A percentile compares a stretch with the other conserved stretches of the same genome.
Conservation (phyloP, 2,888 invertebrate species). For the Drosophila gaucha region DNA sequence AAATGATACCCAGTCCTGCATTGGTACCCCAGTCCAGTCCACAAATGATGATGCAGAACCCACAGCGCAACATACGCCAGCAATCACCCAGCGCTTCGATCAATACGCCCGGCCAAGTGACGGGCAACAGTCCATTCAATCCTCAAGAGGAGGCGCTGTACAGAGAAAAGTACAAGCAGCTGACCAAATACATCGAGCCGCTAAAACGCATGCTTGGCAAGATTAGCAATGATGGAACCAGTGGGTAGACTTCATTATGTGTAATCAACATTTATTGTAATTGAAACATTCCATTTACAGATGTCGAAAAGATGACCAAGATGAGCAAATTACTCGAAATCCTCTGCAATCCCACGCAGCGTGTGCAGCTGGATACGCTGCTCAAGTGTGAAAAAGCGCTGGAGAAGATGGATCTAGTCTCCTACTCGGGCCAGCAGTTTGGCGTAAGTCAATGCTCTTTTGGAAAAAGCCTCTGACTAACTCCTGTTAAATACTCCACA, state of each 20-base stretch:
- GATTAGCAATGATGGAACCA: constrained; percentile 92
- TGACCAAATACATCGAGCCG: constrained; percentile 97
- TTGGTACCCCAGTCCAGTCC: constrained; percentile 89
- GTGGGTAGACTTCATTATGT: constrained; percentile 30
- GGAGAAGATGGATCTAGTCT: constrained; percentile 88
- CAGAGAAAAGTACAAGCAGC: constrained; percentile 95
- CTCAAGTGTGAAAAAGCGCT: constrained; percentile 97
- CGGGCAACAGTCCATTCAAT: constrained; percentile 88
- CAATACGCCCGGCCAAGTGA: constrained; percentile 89
- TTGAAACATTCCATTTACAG: constrained; percentile 85
- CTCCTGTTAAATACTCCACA: constrained; percentile 37
- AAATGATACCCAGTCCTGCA: constrained; percentile 90
- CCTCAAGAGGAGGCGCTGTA: constrained; percentile 95
- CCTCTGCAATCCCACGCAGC: constrained; percentile 93
- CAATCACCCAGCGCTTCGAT: constrained; percentile 93
- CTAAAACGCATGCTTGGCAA: constrained; percentile 94
- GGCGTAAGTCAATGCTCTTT: constrained; percentile 64
- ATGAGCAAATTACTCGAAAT: constrained; percentile 98
- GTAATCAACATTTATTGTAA: not conserved
- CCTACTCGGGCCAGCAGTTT: constrained; percentile 82
- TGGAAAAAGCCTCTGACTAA: not conserved
- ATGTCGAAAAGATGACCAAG: constrained; percentile 95
- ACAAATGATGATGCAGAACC: constrained; percentile 87
- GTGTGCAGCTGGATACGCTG: constrained; percentile 95
- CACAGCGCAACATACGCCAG: constrained; percentile 88